Percentiles rank a stretch among this genome's conserved stretches.
Conservation (phyloP, 2,888 invertebrate genomes). For the Watsonalla cultraria region DNA sequence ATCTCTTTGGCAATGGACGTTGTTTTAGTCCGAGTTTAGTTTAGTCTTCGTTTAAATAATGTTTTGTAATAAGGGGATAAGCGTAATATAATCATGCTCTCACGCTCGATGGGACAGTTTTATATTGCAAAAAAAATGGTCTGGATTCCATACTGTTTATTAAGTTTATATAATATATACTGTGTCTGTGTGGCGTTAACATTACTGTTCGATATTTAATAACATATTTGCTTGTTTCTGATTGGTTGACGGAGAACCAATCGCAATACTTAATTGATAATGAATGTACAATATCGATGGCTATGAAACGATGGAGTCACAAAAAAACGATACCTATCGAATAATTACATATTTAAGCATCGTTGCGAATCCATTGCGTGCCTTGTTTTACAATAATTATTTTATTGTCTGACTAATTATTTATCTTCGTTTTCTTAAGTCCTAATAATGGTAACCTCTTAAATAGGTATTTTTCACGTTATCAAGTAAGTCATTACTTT, state of each 20-base stretch:
- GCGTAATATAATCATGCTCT: no score
- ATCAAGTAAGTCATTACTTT: no score
- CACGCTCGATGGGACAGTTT: no score
- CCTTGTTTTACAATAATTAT: background rate
- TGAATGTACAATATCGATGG: slow-evolving; percentile 34
- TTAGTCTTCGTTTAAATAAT: no score
- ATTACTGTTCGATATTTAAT: slow-evolving; percentile 52
- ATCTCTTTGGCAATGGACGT: no score
- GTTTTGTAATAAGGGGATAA: no score
- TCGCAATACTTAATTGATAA: slow-evolving; percentile 50
- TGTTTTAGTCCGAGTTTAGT: no score
- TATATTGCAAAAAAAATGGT: no score
- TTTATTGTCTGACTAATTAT: background rate
- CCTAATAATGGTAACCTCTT: background rate
- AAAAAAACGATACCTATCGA: slow-evolving; percentile 21
- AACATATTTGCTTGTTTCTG: slow-evolving; percentile 27
- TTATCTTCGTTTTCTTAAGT: background rate
- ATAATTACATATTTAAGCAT: slow-evolving; percentile 5
- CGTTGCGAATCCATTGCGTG: background rate
- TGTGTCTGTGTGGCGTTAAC: slow-evolving; percentile 24
- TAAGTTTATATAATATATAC: no score
- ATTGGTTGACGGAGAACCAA: slow-evolving; percentile 60
- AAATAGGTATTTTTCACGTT: no score
- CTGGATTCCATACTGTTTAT: no score
- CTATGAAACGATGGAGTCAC: slow-evolving; percentile 41